Percentiles rank a stretch among this genome's conserved stretches.
Conservation (phyloP, 2,113 vertebrate species). For the Alaudala cheleensis region DNA sequence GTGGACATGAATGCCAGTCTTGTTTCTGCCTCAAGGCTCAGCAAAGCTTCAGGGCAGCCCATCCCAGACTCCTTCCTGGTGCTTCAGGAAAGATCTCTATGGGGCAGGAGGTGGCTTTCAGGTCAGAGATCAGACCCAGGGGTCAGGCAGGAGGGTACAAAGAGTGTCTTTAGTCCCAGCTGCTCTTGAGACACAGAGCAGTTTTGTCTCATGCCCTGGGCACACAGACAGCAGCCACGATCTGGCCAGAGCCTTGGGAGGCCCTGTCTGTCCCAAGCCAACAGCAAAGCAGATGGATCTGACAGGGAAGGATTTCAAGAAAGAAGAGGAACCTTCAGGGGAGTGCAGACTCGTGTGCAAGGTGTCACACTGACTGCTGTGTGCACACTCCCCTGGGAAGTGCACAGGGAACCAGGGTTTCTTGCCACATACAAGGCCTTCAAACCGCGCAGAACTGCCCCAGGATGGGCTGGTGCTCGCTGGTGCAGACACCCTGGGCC, state of each 20-base stretch:
- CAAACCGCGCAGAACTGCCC: rapidly evolving
- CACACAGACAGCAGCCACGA: neutral
- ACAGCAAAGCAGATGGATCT: neutral
- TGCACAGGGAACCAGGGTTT: rapidly evolving
- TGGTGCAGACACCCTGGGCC: rapidly evolving
- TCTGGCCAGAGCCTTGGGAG: neutral
- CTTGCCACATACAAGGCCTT: neutral
- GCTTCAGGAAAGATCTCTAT: neutral
- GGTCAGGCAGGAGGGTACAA: neutral
- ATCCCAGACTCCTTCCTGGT: neutral
- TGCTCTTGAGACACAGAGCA: neutral
- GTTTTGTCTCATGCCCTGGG: neutral
- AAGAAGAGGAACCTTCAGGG: neutral
- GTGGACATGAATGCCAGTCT: neutral
- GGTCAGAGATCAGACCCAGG: neutral
- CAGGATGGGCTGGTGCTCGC: neutral
- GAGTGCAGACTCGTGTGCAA: rapidly evolving
- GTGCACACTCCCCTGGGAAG: neutral
- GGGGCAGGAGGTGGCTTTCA: neutral
- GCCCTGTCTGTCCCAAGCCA: neutral
- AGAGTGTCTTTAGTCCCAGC: neutral
- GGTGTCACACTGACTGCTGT: neutral
- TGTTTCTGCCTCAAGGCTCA: neutral
- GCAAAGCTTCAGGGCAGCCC: neutral
- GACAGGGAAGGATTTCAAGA: neutral